These are phyloP conservation scores for Lucilia cuprina DNA, from an alignment of 1,140 invertebrate genomes.

Conservation along the genomic window DNA sequence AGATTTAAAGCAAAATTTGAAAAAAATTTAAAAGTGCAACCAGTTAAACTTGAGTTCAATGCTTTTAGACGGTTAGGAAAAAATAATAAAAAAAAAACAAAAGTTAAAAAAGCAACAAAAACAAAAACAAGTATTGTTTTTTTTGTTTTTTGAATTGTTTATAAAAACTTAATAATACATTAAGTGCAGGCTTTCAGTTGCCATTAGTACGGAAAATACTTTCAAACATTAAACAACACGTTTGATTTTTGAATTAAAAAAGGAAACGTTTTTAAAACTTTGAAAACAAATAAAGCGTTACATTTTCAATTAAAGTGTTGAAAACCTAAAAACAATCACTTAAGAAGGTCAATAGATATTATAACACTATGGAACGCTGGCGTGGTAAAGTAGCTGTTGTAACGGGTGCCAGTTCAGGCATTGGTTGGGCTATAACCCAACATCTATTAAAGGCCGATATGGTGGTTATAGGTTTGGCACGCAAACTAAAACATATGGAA, in stretches of 20 bases:
- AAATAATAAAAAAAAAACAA: too few species aligned
- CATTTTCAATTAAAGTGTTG: not conserved
- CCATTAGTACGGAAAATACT: conserved; percentile 22
- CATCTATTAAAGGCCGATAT: conserved; percentile 68
- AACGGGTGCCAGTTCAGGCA: conserved; percentile 74
- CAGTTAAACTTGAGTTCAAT: conserved; percentile 31
- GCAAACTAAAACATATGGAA: conserved; percentile 67
- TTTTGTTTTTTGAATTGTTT: not conserved
- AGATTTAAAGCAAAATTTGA: not conserved
- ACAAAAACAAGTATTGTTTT: not conserved
- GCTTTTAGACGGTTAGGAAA: conserved; percentile 16
- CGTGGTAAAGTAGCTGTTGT: conserved; percentile 58
- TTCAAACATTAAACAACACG: conserved; percentile 7
- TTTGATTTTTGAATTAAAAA: not conserved
- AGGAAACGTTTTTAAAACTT: not conserved
- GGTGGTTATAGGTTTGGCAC: conserved; percentile 72
- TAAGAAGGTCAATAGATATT: not conserved
- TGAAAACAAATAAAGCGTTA: not conserved
- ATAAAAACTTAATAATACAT: conserved; percentile 15
- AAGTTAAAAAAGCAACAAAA: not conserved
- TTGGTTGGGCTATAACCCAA: conserved; percentile 68
- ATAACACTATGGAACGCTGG: conserved; percentile 41
- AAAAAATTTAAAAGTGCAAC: conserved; percentile 25
- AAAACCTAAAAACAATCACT: not conserved
- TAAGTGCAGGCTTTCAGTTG: not conserved